A percentile compares a stretch with the other conserved stretches of the same genome.
Conservation (phyloP, 1,140 invertebrate species). For the Diachasma alloeum region DNA sequence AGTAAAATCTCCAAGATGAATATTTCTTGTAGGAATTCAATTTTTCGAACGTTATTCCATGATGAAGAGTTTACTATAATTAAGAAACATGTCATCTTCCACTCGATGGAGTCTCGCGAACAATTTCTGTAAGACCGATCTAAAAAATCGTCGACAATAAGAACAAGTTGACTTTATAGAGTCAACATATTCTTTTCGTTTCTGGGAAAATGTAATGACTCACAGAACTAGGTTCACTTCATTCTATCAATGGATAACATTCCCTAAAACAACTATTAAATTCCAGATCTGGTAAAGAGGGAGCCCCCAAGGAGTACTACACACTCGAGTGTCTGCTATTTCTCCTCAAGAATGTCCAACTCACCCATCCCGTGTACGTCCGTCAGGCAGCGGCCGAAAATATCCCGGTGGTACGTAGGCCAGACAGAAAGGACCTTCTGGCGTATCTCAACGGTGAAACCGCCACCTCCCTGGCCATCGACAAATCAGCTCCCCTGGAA, state of each 20-base stretch:
- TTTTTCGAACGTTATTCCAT: no score
- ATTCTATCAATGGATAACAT: neutral
- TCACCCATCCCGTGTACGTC: constrained; percentile 95
- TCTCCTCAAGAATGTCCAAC: constrained; percentile 91
- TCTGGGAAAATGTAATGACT: no score
- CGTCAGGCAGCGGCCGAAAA: constrained; percentile 93
- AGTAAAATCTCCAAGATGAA: no score
- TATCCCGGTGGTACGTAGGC: constrained; percentile 90
- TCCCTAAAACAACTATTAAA: neutral
- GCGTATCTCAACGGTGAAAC: constrained; percentile 97
- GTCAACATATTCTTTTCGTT: no score
- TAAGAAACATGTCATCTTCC: no score
- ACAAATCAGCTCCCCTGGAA: constrained; percentile 96
- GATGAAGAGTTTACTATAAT: no score
- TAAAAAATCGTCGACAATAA: no score
- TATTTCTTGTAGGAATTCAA: no score
- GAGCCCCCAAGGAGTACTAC: constrained; percentile 95
- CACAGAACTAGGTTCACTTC: no score
- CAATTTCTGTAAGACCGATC: no score
- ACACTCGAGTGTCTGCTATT: constrained; percentile 95
- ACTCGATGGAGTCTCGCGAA: no score
- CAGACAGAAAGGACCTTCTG: constrained; percentile 93
- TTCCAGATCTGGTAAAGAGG: constrained; percentile 90
- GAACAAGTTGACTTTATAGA: no score
- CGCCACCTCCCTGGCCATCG: constrained; percentile 88